These are phyloP conservation scores for Hippocampus zosterae DNA, from an alignment of 2,113 vertebrate species.

Conservation along the genomic window DNA sequence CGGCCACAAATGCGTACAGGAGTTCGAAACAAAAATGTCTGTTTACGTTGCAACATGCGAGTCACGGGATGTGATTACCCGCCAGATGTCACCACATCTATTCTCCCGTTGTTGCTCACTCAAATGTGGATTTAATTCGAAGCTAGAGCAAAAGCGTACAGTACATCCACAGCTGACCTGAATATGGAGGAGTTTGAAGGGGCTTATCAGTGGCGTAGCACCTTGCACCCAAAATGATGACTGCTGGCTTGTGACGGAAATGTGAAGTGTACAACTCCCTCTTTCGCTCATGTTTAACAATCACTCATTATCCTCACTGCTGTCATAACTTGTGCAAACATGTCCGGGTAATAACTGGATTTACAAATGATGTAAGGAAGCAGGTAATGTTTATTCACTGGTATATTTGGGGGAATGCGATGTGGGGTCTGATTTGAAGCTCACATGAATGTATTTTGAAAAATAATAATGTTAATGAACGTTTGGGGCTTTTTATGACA, in stretches of 20 bases:
- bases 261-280: slow-evolving; percentile 30
- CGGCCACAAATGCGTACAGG: slow-evolving; percentile 27
- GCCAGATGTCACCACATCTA: slow-evolving; percentile 19
- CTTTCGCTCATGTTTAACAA: slow-evolving; percentile 8
- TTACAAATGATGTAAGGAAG: background rate
- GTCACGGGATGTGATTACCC: slow-evolving; percentile 33
- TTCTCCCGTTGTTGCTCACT: background rate
- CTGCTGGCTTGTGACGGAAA: slow-evolving; percentile 39
- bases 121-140: background rate
- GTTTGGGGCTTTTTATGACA: background rate
- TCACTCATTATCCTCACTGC: background rate
- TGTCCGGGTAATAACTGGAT: background rate
- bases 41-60: slow-evolving; percentile 33
- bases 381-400: background rate
- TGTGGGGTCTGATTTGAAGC: background rate
- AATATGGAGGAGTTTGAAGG: slow-evolving; percentile 31
- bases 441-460: background rate
- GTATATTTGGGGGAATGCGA: background rate
- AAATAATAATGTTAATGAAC: background rate
- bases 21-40: slow-evolving; percentile 15
- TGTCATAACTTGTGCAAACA: background rate
- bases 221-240: slow-evolving; percentile 29
- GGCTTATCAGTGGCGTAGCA: slow-evolving; percentile 28
- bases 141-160: slow-evolving; percentile 1
- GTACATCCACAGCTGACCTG: slow-evolving; percentile 17